Percentiles rank a stretch among this genome's conserved stretches.
These are phyloP conservation scores for Elgaria multicarinata DNA, from an alignment of 2,113 vertebrate genomes.

Conservation along the genomic window DNA sequence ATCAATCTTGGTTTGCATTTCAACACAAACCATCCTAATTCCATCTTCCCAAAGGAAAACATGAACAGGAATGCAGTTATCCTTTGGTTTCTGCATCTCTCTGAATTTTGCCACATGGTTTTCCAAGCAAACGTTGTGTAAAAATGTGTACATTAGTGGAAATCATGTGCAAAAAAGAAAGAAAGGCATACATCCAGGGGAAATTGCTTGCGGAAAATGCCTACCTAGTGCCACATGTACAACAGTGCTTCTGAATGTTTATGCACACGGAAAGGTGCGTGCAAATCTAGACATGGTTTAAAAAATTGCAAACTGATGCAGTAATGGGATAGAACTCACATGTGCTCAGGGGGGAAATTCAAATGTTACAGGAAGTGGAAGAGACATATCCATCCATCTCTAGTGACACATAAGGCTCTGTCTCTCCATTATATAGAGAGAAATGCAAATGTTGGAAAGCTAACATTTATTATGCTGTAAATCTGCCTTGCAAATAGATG, in stretches of 20 bases:
- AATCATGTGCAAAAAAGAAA: background rate
- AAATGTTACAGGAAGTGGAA: background rate
- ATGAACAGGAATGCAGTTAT: background rate
- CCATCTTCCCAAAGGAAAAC: background rate
- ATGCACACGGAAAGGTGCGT: too few species aligned
- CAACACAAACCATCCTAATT: background rate
- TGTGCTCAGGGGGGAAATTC: too few species aligned
- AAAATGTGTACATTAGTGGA: too few species aligned
- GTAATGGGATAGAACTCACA: background rate
- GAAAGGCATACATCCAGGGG: background rate
- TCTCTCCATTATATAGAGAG: background rate
- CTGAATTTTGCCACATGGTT: too few species aligned
- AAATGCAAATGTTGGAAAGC: background rate
- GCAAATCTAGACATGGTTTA: too few species aligned
- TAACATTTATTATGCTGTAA: background rate
- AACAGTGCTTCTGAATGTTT: background rate
- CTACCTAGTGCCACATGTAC: background rate
- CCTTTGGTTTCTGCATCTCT: background rate
- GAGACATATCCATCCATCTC: background rate
- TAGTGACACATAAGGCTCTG: background rate
- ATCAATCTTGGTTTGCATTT: background rate
- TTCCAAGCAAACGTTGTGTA: too few species aligned
- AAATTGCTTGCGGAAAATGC: background rate
- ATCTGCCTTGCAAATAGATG: background rate
- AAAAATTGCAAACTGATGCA: too few species aligned